Conservation (phyloP, 2,113 vertebrate genomes). For the Gallinago media region DNA sequence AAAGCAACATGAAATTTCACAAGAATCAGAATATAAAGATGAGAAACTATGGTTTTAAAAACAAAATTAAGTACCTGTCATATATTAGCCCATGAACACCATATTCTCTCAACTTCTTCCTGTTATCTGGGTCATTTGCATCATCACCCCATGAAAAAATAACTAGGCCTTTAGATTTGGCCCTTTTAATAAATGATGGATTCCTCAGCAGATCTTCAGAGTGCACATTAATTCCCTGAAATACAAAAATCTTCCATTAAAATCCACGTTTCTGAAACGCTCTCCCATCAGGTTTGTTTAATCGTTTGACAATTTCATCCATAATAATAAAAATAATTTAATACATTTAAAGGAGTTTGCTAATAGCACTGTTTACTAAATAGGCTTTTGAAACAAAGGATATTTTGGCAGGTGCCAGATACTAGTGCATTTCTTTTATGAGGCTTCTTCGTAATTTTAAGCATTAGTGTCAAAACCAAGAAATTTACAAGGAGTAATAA, state of each 20-base stretch:
- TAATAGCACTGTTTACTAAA: neutral
- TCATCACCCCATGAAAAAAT: slow-evolving; percentile 98
- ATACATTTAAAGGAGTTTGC: neutral
- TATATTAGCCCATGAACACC: slow-evolving; percentile 95
- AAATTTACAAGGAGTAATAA: neutral
- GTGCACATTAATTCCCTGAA: slow-evolving; percentile 93
- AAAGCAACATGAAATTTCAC: neutral
- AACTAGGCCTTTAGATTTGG: slow-evolving; percentile 91
- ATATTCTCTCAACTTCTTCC: slow-evolving; percentile 86
- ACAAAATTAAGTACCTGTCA: slow-evolving; percentile 83
- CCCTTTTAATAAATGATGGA: slow-evolving; percentile 82
- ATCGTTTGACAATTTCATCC: neutral
- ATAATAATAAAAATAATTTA: neutral
- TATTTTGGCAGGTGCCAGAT: neutral
- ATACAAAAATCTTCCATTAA: neutral
- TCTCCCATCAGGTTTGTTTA: neutral
- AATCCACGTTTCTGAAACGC: neutral
- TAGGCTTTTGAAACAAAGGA: neutral
- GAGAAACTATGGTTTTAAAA: neutral
- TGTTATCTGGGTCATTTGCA: slow-evolving; percentile 92
- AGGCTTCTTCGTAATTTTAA: neutral
- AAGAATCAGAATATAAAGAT: neutral
- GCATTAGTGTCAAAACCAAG: neutral
- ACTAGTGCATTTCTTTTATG: neutral
- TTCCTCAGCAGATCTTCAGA: slow-evolving; percentile 91